Percentiles rank a stretch among this genome's conserved stretches.
These are phyloP conservation scores for Philereme vetulata DNA, from an alignment of 2,888 invertebrate species.

Conservation along the genomic window DNA sequence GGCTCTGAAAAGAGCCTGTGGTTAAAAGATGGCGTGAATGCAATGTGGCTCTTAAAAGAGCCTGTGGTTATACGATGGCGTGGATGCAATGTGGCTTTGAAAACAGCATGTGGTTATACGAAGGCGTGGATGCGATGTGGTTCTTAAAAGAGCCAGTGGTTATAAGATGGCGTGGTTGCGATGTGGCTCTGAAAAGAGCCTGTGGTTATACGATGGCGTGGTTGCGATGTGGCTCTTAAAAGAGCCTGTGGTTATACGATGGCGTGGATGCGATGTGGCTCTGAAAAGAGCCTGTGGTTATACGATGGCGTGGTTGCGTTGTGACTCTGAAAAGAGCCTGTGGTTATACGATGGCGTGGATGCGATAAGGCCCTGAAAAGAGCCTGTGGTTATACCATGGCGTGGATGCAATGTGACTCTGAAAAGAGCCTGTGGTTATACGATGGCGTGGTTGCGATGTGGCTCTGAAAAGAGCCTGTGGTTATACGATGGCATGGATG, in stretches of 20 bases:
- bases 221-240: conserved; percentile 21
- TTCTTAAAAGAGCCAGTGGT: conserved; percentile 10
- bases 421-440: conserved; percentile 29
- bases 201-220: conserved; percentile 17
- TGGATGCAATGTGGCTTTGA: conserved; percentile 21
- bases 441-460: conserved; percentile 11
- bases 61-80: conserved; percentile 8
- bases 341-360: conserved; percentile 16
- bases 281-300: conserved; percentile 5
- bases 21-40: neutral
- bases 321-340: conserved; percentile 22
- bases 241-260: conserved; percentile 14
- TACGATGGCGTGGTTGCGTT: conserved; percentile 7
- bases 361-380: conserved; percentile 16
- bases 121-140: conserved; percentile 16
- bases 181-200: conserved; percentile 31
- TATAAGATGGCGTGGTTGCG: conserved; percentile 14
- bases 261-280: conserved; percentile 16
- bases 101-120: conserved; percentile 17
- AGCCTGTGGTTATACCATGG: conserved; percentile 1
- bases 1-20: conserved; percentile 4
- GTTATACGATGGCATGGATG: conserved; percentile 14
- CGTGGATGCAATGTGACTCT: conserved; percentile 28
- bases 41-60: conserved; percentile 18
- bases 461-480: conserved; percentile 21